These are phyloP conservation scores for Cherax quadricarinatus DNA, from an alignment of 1,140 invertebrate genomes.

Conservation along the genomic window DNA sequence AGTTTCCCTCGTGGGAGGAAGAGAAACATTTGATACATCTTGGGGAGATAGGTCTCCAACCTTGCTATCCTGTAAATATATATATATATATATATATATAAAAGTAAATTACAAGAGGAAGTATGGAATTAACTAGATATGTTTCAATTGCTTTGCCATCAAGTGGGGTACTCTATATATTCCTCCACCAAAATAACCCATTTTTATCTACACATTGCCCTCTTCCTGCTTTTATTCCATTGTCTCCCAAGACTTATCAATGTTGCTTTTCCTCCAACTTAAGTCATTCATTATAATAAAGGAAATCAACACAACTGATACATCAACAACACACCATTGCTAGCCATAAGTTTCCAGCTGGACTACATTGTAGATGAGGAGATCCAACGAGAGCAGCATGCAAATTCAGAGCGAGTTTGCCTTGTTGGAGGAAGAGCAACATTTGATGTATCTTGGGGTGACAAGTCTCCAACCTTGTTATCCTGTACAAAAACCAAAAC, in stretches of 20 bases:
- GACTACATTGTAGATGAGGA: constrained; percentile 59
- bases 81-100: background rate
- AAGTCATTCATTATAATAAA: too few species aligned
- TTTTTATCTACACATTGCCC: too few species aligned
- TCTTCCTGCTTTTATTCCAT: too few species aligned
- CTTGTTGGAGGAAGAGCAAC: constrained; percentile 70
- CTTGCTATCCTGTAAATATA: constrained; percentile 70
- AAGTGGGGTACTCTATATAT: too few species aligned
- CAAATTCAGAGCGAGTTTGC: constrained; percentile 60
- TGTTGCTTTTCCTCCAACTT: too few species aligned
- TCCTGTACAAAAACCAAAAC: constrained; percentile 54
- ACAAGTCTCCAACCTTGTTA: constrained; percentile 72
- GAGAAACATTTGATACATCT: constrained; percentile 70
- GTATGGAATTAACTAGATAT: too few species aligned
- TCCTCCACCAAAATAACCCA: too few species aligned
- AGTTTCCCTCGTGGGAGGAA: constrained; percentile 67
- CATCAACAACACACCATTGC: constrained; percentile 11
- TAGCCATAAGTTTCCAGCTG: background rate
- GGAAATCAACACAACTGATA: background rate
- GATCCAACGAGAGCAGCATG: constrained; percentile 63
- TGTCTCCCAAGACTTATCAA: too few species aligned
- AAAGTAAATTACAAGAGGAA: too few species aligned
- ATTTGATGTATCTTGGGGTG: constrained; percentile 70
- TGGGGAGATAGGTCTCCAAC: constrained; percentile 72
- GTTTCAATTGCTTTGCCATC: too few species aligned